These are phyloP conservation scores for Dolichopus griseipennis DNA, from an alignment of 2,888 invertebrate genomes.

Conservation along the genomic window DNA sequence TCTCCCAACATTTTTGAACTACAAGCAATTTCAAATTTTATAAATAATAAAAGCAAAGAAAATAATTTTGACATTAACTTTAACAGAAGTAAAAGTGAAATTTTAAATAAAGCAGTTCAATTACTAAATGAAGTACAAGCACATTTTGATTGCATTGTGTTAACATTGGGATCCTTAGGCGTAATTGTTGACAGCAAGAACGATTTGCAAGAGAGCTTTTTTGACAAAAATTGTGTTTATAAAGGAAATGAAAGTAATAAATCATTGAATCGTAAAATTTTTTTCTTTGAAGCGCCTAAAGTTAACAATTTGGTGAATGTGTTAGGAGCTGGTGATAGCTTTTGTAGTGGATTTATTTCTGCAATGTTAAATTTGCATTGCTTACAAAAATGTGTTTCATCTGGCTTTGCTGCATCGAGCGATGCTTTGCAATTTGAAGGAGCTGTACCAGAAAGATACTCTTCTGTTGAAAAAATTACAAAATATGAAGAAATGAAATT, in stretches of 20 bases:
- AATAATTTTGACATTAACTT: constrained; percentile 18
- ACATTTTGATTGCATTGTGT: constrained; percentile 49
- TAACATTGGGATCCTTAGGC: constrained; percentile 56
- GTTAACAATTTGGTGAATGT: constrained; percentile 54
- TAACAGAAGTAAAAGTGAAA: constrained; percentile 15
- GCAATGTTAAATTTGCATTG: constrained; percentile 49
- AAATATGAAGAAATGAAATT: not conserved
- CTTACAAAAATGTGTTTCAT: constrained; percentile 51
- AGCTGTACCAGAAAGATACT: constrained; percentile 50
- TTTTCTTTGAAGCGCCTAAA: constrained; percentile 43
- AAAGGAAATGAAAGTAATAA: not conserved
- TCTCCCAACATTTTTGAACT: constrained; percentile 79
- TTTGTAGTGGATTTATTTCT: constrained; percentile 59
- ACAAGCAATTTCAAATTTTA: constrained; percentile 52
- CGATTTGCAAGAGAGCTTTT: constrained; percentile 19
- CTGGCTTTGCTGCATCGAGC: constrained; percentile 56
- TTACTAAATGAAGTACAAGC: constrained; percentile 42
- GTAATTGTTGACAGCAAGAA: constrained; percentile 44
- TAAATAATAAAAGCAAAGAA: constrained; percentile 29
- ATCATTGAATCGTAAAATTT: not conserved
- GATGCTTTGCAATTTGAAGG: constrained; percentile 50
- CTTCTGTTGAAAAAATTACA: constrained; percentile 17
- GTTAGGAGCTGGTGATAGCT: constrained; percentile 77
- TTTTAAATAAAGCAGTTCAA: constrained; percentile 33
- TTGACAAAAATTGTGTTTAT: constrained; percentile 19